Base-by-base conservation (phyloP, 2,113 vertebrate genomes). In the Leucopternis melanops region DNA sequence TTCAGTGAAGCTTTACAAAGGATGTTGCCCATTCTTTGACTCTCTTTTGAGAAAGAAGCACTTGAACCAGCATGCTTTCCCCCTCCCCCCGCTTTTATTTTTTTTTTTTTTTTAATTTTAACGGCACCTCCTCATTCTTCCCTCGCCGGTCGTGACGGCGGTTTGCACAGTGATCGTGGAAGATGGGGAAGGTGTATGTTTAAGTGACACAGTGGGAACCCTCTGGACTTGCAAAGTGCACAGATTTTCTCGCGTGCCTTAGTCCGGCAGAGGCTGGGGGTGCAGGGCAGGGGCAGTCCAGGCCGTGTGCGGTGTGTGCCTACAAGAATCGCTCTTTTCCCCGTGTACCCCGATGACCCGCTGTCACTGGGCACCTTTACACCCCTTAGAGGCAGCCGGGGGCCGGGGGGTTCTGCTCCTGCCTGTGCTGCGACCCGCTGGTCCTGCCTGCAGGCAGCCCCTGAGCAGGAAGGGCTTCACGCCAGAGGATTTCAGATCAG, bases 131-230 rank as follows among this genome's bases (percentile, higher is more conserved):
- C 54, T n/a, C 25, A 8, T 38, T 62, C 34, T 72, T 20, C 22
- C 40, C 20, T 47, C 1, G 0, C 34, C 1, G 0, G 25, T 70
- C 21, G 4, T 22, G 70, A 4, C 0, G 4, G 78, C 71, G 23
- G 14, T 59, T 50, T 29, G 61, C 70, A 7, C 86, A 34, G n/a
- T 1, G 50, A 13, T 45, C 1, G 4, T 29, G 34, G 50, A 75
- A 29, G n/a, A 22, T 2, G 6, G 54, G 50, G 45, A 61, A 27
- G 17, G 1, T 0, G 4, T 8, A 1, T 36, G 10, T 21, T 15
- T 2, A 6, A 83, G 55, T 47, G 47, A 23, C 8, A 1, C 0
- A 0, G 16, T 31, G 79, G 75, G 36, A 57, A 23, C 25, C 9
- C 18, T 20, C 17, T 2, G 42, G 55, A 15, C 31, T 47, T 22